phyloP scores from a whole-genome alignment of 2,888 invertebrate genomes.

The Ommatoiulus sabulosus region DNA sequence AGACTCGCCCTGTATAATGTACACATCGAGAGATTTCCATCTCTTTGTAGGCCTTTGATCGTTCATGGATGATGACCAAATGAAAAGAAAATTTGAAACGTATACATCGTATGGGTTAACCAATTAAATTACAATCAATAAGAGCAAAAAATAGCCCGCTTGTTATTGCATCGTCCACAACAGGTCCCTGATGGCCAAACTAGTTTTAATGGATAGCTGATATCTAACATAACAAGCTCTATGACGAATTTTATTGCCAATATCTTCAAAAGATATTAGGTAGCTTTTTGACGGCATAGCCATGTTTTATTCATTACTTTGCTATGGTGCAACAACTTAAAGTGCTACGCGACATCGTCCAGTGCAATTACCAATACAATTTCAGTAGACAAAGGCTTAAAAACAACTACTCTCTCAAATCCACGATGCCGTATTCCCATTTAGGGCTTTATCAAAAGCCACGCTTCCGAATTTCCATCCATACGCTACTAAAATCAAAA shows the following conservation, averaged over 20 bases:
- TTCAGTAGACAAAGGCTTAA: not conserved
- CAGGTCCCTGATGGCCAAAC: constrained; percentile 35
- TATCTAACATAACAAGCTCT: constrained; percentile 10
- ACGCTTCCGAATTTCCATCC: constrained; percentile 14
- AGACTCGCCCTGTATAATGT: not conserved
- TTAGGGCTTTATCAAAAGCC: not conserved
- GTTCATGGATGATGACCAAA: not conserved
- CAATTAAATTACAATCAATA: not conserved
- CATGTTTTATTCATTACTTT: constrained; percentile 24
- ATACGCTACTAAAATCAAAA: constrained; percentile 40
- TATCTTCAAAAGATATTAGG: not conserved
- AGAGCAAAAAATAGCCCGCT: not conserved
- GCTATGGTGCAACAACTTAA: not conserved
- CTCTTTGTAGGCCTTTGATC: not conserved
- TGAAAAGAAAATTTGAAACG: not conserved
- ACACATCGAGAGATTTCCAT: not conserved
- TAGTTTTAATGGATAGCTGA: constrained; percentile 15
- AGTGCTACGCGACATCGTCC: not conserved
- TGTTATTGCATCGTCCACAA: not conserved
- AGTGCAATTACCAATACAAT: not conserved
- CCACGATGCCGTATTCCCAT: not conserved
- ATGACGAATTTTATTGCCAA: not conserved
- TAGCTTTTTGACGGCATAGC: not conserved
- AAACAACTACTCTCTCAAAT: not conserved
- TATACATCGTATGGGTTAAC: not conserved